Base-by-base conservation (phyloP, 64 coral and sea anemone genomes). In the Orbicella faveolata region DNA sequence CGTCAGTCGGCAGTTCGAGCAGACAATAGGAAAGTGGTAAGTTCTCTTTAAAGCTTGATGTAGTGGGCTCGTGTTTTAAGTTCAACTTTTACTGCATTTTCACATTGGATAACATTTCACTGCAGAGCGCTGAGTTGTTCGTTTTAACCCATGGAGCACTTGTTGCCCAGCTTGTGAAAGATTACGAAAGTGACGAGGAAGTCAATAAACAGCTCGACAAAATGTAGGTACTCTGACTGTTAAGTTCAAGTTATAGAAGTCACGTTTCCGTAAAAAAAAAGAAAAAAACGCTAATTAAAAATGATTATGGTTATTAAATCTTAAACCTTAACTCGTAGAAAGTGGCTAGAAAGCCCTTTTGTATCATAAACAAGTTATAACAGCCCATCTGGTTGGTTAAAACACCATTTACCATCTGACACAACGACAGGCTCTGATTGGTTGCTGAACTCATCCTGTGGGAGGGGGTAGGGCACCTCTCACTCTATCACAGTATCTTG, bases 121-220 rank as follows among this genome's bases (percentile, higher is more conserved):
- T 74, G 4, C 68, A 98, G 96, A 98, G 96, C 90, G 90, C 96
- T 39, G 96, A 98, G 53, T 87, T 98, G 18, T 98, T 98, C 53
- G 94, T 94, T 8, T 75, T 98, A 21, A 98, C 96, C 2, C 92
- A 98, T 83, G 96, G 96, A 79, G 93, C 96, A 13, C 78, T 98
- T 52, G 96, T 98, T 13, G 93, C 93, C 63, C 96, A 98, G 37
- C 87, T 98, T 21, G 93, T 98, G 4, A 98, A 98, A 88, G 96
- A 98, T 87, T 95, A 98, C 94, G 96, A 98, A 90, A 95, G 96
- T 25, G 88, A 89, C 33, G 93, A 94, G 36, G 96, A 94, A 72
- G 96, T 98, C 15, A 98, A 98, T 69, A 98, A 98, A 51, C 93
- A 98, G 54, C 81, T 98, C 52, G 92, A 94, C 80, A 94, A 98